A percentile compares a stretch with the other conserved stretches of the same genome.
Evolutionary conservation across 2,113 vertebrate species (phyloP).

Genomic region (Gnathonemus echidnorhynchus): DNA sequence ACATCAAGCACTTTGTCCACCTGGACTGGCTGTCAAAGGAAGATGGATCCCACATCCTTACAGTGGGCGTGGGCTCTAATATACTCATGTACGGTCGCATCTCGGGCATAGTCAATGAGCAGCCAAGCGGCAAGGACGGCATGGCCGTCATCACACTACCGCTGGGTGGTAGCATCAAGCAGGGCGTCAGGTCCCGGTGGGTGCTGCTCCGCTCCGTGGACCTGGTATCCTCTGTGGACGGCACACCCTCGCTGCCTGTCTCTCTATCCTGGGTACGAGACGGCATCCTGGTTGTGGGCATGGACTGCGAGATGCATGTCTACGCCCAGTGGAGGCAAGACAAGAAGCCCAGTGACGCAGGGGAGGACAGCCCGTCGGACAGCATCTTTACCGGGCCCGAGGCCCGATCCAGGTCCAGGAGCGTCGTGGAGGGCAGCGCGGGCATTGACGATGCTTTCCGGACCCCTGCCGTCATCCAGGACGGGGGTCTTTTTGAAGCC

Average conservation of each 20-base stretch:
- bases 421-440: conserved; percentile 72
- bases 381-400: conserved; percentile 55
- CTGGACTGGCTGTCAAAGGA: conserved; percentile 99
- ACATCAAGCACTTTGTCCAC: conserved; percentile 94
- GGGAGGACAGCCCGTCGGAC: conserved; percentile 64
- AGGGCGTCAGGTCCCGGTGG: conserved; percentile 92
- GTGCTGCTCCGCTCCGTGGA: conserved; percentile 85
- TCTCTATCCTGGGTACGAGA: conserved; percentile 97
- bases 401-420: conserved; percentile 66
- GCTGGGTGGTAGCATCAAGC: conserved; percentile 95
- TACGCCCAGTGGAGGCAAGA: conserved; percentile 95
- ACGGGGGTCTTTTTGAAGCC: conserved; percentile 93
- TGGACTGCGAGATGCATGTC: conserved; percentile 99
- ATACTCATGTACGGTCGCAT: conserved; percentile 97
- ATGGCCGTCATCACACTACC: conserved; percentile 91
- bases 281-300: conserved; percentile 92
- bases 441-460: conserved; percentile 79
- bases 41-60: conserved; percentile 95
- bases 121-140: conserved; percentile 82
- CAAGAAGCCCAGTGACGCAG: conserved; percentile 67
- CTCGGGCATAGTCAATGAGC: conserved; percentile 88
- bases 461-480: conserved; percentile 83
- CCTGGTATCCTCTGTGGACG: conserved; percentile 88
- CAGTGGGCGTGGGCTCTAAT: conserved; percentile 90
- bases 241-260: conserved; percentile 88